Evolutionary conservation across 1,140 invertebrate species (phyloP), one percentile per base, ranked within the genome.

Genomic region (Dinothrombium tinctorium): DNA sequence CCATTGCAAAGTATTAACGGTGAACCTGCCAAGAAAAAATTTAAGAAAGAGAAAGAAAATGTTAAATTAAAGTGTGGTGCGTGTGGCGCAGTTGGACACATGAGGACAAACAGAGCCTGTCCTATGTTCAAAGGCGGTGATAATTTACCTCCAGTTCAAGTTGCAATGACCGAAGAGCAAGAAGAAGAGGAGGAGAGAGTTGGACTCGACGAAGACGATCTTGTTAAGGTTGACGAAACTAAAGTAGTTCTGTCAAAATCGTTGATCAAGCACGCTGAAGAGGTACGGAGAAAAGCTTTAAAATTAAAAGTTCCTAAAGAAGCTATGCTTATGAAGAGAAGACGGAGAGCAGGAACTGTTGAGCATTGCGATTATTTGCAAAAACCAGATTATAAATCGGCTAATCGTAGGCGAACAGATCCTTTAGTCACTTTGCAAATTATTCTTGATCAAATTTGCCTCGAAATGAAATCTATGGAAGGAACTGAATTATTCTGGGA

Each of bases 31-130:
- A 35, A 19, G 3, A 25, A 35, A 23, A 42, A 43, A 28, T 12
- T 28, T 12, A 42, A 42, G 26, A 51, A 54, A 19, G 45, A 46
- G 36, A 40, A 49, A 31, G 45, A 49, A 29, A 48, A 52, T 40
- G 44, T 49, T 0, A 47, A 70, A 62, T 64, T 98, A 15, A 72
- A 69, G 63, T 99, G 92, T 60, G 87, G 90, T 14, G 89, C 90
- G 12, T 98, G 92, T 62, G 89, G 89, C 4, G 51, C 49, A 53
- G 65, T 69, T 32, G 74, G 74, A 31, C 74, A 77, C 52, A 76
- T 77, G 74, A 60, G 86, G 35, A 96, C 90, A 1, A 96, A 96
- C 57, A 90, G 90, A 56, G 79, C 86, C 1, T 95, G 90, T 61
- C 89, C 89, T 0, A 57, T 87, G 29, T 95, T 92, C 56, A 76